Evolutionary conservation across 2,797 vertebrate genomes (phyloP).

Genomic region (Gymnoscopelus braueri): DNA sequence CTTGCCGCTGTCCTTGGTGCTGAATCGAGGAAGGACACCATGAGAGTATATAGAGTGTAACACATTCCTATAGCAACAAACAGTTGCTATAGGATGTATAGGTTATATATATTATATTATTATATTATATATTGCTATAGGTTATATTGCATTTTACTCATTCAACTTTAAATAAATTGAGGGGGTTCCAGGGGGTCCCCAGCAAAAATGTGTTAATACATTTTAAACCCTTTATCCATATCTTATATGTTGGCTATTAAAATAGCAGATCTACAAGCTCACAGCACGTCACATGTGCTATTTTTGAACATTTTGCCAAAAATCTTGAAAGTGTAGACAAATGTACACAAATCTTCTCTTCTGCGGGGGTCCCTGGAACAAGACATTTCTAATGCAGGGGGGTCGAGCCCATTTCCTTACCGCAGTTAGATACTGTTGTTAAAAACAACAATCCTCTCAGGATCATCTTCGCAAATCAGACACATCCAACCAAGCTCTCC

Average conservation of each 20-base stretch:
- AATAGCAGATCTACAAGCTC: too few species aligned
- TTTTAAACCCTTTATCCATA: too few species aligned
- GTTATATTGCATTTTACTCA: neutral
- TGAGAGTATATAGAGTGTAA: too few species aligned
- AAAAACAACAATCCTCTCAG: conserved; percentile 66
- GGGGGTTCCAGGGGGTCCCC: neutral
- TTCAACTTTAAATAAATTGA: neutral
- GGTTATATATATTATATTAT: too few species aligned
- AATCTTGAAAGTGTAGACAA: too few species aligned
- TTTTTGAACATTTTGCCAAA: too few species aligned
- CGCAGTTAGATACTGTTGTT: conserved; percentile 69
- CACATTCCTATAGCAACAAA: conserved; percentile 3
- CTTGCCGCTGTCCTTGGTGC: conserved; percentile 79
- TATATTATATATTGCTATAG: too few species aligned
- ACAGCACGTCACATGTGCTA: too few species aligned
- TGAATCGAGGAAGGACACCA: conserved; percentile 47
- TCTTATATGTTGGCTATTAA: too few species aligned
- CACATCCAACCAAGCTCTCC: conserved; percentile 49
- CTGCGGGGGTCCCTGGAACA: too few species aligned
- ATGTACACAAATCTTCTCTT: too few species aligned
- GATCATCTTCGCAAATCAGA: conserved; percentile 70
- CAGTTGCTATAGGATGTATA: neutral
- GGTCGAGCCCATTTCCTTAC: conserved; percentile 61
- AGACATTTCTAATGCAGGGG: neutral
- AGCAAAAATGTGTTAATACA: too few species aligned